Conservation (phyloP, 2,797 vertebrate genomes). For the Glossophaga mutica region DNA sequence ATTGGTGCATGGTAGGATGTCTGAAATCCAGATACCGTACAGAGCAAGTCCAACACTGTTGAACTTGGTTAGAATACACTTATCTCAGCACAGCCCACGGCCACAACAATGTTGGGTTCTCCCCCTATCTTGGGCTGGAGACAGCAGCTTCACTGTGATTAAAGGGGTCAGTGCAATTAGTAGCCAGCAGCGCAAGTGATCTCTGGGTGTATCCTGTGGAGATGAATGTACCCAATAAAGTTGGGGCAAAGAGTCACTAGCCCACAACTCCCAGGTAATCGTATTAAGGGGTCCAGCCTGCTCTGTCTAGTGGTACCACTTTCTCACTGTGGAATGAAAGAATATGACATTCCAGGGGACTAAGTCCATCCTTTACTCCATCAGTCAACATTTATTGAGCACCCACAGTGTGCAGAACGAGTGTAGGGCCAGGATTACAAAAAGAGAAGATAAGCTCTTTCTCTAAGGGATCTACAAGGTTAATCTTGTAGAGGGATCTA, state of each 20-base stretch:
- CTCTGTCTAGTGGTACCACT: constrained; percentile 14
- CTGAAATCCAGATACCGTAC: background rate
- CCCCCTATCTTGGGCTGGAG: background rate
- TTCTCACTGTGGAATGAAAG: constrained; percentile 25
- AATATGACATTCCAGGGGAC: background rate
- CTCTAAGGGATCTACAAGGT: background rate
- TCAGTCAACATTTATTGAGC: constrained; percentile 31
- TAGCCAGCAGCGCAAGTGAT: background rate
- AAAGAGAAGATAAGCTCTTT: background rate
- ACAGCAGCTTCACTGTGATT: background rate
- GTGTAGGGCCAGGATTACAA: background rate
- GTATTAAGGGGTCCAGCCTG: constrained; percentile 35
- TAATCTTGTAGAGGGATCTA: background rate
- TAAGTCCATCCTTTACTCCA: background rate
- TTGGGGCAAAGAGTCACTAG: background rate
- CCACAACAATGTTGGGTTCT: background rate
- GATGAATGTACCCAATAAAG: constrained; percentile 55
- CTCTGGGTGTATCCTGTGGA: constrained; percentile 23
- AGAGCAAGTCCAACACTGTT: background rate
- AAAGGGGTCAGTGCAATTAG: background rate
- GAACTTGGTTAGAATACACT: background rate
- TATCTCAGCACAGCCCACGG: background rate
- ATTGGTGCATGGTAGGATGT: background rate
- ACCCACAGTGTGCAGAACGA: constrained; percentile 5
- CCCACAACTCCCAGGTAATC: constrained; percentile 54